phyloP scores from a whole-genome alignment of 2,888 invertebrate genomes.

The Cryptus viduatorius region DNA sequence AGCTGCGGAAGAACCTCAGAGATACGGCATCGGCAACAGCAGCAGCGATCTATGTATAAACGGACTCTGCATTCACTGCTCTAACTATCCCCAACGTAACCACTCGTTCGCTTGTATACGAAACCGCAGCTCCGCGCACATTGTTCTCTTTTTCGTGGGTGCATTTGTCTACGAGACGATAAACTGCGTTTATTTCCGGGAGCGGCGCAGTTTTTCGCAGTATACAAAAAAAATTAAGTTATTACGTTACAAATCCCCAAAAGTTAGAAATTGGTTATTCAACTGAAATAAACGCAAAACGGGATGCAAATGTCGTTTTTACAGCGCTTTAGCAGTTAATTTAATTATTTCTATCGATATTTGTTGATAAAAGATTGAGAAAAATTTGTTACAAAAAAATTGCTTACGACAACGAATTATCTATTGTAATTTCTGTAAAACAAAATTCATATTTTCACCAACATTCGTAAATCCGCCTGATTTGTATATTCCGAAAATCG shows the following conservation, averaged over 20 bases:
- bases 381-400: too few species aligned
- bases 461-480: too few species aligned
- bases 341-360: too few species aligned
- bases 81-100: background rate
- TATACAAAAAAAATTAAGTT: background rate
- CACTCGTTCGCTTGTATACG: conserved; percentile 7
- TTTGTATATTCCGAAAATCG: too few species aligned
- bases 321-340: too few species aligned
- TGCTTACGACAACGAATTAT: too few species aligned
- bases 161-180: background rate
- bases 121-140: conserved; percentile 9
- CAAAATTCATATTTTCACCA: too few species aligned
- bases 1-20: conserved; percentile 38
- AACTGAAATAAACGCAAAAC: too few species aligned
- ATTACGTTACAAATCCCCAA: background rate
- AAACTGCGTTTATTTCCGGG: conserved; percentile 28
- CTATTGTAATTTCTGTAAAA: too few species aligned
- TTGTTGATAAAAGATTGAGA: too few species aligned
- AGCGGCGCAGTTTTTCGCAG: background rate
- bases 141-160: conserved; percentile 43
- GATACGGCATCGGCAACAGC: conserved; percentile 32
- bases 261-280: background rate
- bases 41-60: conserved; percentile 59
- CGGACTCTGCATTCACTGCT: conserved; percentile 29
- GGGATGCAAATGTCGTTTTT: too few species aligned